Base-by-base conservation (phyloP, 1,140 invertebrate species). In the Agrilus planipennis region DNA sequence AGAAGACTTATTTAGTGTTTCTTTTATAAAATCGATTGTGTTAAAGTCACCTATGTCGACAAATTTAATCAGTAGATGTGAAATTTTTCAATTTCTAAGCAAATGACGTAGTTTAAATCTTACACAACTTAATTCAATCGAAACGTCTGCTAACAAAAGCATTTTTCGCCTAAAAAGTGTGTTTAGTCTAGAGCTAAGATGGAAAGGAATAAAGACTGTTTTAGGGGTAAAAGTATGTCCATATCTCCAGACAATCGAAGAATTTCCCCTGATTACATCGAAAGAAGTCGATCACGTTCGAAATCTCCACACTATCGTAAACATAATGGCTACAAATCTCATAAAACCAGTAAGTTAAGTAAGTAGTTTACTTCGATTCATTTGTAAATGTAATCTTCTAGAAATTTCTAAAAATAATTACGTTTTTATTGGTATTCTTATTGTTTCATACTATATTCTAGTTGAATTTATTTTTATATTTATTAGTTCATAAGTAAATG, bases 251-350 rank as follows among this genome's bases (percentile, higher is more conserved):
- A 57, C 28, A 42, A 46, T 25, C 40, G 39, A 14, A 41, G 46
- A 37, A 39, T 35, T 36, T 54, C 52, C 4, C 49, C 48, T 3
- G 42, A 53, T 41, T 50, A 53, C 27, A 42, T 45, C n/a, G 38
- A 47, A 18, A 46, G 35, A 43, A 55, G 45, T 41, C 34, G 53
- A 36, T 58, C 56, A 25, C 40, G 42, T 14, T 57, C 54, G 10
- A 49, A 46, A 40, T 58, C 56, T 3, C 56, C 56, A 14, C 47
- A 47, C 43, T 49, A 54, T 34, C 51, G 51, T 41, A 50, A 52
- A 28, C 56, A 58, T 32, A 57, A 57, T 41, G 55, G 55, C 28
- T 49, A 54, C 39, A 52, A 44, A 38, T 51, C 45, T 28, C 50
- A 51, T 40, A 41, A 29, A 19, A 21, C 38, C 5, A 50, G 44